phyloP scores from a whole-genome alignment of 2,113 vertebrate genomes.

The Ariopsis seemanni region DNA sequence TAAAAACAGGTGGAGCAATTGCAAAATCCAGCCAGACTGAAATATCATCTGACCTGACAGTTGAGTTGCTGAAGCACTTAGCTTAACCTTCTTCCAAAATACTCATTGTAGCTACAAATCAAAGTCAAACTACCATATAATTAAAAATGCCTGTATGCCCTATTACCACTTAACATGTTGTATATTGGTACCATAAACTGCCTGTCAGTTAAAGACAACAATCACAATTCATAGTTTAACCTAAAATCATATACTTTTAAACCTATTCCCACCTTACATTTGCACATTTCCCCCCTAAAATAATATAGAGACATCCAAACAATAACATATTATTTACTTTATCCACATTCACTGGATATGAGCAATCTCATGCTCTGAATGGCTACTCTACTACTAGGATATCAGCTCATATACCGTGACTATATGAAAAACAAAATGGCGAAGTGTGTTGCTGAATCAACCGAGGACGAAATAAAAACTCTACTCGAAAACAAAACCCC shows the following conservation, averaged over 20 bases:
- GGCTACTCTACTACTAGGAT: background rate
- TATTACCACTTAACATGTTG: background rate
- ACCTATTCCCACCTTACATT: background rate
- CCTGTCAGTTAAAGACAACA: background rate
- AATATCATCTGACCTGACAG: constrained; percentile 10
- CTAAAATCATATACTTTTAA: background rate
- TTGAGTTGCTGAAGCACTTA: background rate
- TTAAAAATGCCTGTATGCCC: constrained; percentile 4
- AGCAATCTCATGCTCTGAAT: background rate
- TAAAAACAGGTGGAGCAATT: background rate
- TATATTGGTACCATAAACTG: background rate
- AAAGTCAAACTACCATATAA: background rate
- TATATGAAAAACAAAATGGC: too few species aligned
- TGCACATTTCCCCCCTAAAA: background rate
- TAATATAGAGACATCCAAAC: background rate
- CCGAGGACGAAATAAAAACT: too few species aligned
- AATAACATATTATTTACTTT: too few species aligned
- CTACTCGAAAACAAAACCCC: too few species aligned
- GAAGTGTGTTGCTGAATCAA: too few species aligned
- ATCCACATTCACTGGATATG: background rate
- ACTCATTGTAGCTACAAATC: background rate
- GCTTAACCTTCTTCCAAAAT: background rate
- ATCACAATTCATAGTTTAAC: background rate
- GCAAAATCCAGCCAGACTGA: background rate
- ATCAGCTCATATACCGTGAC: too few species aligned